Base-by-base conservation (phyloP, 2,797 vertebrate genomes). In the Peromyscus aztecus region DNA sequence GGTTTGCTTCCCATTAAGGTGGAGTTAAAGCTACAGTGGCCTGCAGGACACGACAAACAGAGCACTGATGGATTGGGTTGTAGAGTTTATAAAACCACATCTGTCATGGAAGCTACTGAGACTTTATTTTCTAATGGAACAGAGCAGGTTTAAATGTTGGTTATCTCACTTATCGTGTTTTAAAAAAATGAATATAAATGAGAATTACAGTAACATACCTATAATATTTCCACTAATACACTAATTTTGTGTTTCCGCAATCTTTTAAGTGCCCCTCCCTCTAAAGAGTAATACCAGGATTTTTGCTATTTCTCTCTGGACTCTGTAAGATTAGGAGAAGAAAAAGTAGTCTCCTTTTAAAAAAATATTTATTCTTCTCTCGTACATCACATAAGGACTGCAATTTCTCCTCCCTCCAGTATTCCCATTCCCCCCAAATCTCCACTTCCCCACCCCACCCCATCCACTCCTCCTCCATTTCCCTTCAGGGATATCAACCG, bases 1-100 rank as follows among this genome's bases (percentile, higher is more conserved):
- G 57, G 52, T 77, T 97, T 76, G 85, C 75, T 96, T 96, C 94
- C 94, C 61, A 52, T 91, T 81, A 93, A 95, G 73, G 76, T 57
- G 85, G 78, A 96, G 34, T 55, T 77, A 75, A 61, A 94, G 61
- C 34, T 59, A 29, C 46, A 12, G 12, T n/a, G 75, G 52, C 82
- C 94, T 71, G 55, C 1, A 13, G 65, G 82, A 95, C 82, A 69
- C 14, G 8, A 21, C 63, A 86, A 13, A 75, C 24, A 78, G 91
- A 89, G 76, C n/a, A 63, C 12, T 92, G 52, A 94, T 80, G n/a
- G n/a, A n/a, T 73, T 91, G 40, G 14, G 40, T 13, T 16, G 8
- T 3, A 4, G 9, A 73, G 11, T 37, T n/a, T 34, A 12, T 16
- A 76, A 63, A 91, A 84, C n/a, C 7, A 37, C 5, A 8, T 80